Percentiles rank a stretch among this genome's conserved stretches.
phyloP scores from a whole-genome alignment of 2,888 invertebrate genomes.

The Carterocephalus palaemon region DNA sequence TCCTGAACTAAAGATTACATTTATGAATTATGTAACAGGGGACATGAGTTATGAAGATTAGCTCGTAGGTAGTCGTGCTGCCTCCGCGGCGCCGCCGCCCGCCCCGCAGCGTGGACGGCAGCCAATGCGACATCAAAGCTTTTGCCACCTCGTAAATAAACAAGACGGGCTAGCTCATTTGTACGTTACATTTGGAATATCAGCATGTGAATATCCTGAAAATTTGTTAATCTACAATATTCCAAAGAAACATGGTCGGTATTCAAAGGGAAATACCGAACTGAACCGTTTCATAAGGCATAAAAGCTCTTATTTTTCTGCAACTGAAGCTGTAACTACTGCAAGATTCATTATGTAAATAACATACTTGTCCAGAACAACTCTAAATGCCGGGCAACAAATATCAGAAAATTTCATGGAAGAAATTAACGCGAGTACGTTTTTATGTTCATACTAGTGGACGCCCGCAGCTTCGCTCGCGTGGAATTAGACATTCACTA shows the following conservation, averaged over 20 bases:
- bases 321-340: too few species aligned
- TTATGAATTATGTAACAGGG: slow-evolving; percentile 30
- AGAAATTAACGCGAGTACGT: too few species aligned
- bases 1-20: slow-evolving; percentile 7
- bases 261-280: too few species aligned
- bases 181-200: slow-evolving; percentile 24
- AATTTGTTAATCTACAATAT: slow-evolving; percentile 21
- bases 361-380: too few species aligned
- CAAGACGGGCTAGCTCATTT: slow-evolving; percentile 37
- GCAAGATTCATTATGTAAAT: too few species aligned
- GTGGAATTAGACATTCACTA: too few species aligned
- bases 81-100: slow-evolving; percentile 31
- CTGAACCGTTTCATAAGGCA: too few species aligned
- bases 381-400: too few species aligned
- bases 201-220: slow-evolving; percentile 11
- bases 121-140: slow-evolving; percentile 64
- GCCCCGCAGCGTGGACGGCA: slow-evolving; percentile 46
- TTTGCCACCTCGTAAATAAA: slow-evolving; percentile 64
- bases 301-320: too few species aligned
- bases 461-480: too few species aligned
- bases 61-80: slow-evolving; percentile 26
- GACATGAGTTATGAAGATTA: slow-evolving; percentile 23
- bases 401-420: too few species aligned
- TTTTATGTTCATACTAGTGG: too few species aligned
- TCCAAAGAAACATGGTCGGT: slow-evolving; percentile 28